Evolutionary conservation across 2,797 vertebrate species (phyloP).

Genomic region (Alcedo quadribrachys): DNA sequence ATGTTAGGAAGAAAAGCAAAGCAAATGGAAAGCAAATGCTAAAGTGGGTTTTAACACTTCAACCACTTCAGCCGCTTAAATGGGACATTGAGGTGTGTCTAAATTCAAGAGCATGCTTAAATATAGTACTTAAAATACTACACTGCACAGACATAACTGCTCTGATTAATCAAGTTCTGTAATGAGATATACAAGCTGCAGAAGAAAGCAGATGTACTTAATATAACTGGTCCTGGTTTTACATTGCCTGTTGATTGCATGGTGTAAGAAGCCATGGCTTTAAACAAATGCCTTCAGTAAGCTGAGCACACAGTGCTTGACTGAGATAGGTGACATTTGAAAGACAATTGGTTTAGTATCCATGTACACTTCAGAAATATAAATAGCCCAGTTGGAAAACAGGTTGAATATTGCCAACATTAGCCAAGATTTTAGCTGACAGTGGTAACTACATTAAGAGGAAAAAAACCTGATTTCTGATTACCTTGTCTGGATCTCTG

Average conservation of each 20-base stretch:
- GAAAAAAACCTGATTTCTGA: neutral
- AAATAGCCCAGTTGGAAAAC: neutral
- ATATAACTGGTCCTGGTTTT: neutral
- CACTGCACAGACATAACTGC: neutral
- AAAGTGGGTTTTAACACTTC: neutral
- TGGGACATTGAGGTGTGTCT: neutral
- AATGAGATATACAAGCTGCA: neutral
- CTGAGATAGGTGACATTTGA: neutral
- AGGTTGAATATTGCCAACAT: neutral
- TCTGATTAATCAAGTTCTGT: neutral
- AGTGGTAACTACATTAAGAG: neutral
- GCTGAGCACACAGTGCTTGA: neutral
- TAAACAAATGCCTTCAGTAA: neutral
- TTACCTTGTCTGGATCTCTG: neutral
- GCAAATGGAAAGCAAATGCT: neutral
- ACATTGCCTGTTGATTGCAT: neutral
- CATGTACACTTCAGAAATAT: neutral
- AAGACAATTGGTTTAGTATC: neutral
- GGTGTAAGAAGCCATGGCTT: neutral
- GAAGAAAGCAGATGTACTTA: neutral
- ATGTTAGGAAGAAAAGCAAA: neutral
- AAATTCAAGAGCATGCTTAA: neutral
- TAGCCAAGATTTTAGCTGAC: neutral
- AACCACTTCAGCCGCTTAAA: neutral
- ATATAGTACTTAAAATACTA: neutral